These are phyloP conservation scores for Tachina lurida DNA, from an alignment of 2,888 invertebrate species.

Conservation along the genomic window DNA sequence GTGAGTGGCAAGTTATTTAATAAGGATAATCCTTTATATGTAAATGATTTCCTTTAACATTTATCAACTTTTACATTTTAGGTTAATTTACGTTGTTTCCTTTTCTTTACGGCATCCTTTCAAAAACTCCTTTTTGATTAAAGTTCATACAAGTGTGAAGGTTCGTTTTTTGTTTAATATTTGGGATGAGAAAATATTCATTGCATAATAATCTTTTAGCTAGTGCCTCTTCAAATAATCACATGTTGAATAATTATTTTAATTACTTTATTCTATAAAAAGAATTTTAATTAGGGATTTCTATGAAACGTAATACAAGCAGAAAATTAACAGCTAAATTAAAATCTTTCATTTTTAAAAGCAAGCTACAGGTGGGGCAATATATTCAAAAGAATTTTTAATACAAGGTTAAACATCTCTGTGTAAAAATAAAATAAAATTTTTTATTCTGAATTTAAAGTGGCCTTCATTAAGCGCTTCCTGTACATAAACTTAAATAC, in stretches of 20 bases:
- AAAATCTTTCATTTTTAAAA: too few species aligned
- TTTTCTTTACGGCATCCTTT: not conserved
- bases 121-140: slow-evolving; percentile 1
- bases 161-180: slow-evolving; percentile 4
- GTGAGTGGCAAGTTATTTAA: slow-evolving; percentile 55
- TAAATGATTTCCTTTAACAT: slow-evolving; percentile 63
- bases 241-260: too few species aligned
- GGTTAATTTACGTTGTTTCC: slow-evolving; percentile 44
- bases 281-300: slow-evolving; percentile 15
- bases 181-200: not conserved
- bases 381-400: too few species aligned
- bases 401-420: too few species aligned
- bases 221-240: not conserved
- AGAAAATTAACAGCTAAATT: too few species aligned
- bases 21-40: slow-evolving; percentile 65
- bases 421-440: too few species aligned
- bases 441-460: too few species aligned
- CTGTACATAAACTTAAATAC: too few species aligned
- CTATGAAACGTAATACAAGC: not conserved
- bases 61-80: slow-evolving; percentile 41
- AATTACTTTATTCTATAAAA: not conserved
- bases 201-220: not conserved
- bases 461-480: too few species aligned
- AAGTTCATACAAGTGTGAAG: slow-evolving; percentile 7
- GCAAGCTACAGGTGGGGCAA: too few species aligned